phyloP scores from a whole-genome alignment of 1,140 invertebrate genomes.

The Drosophila seguyi region DNA sequence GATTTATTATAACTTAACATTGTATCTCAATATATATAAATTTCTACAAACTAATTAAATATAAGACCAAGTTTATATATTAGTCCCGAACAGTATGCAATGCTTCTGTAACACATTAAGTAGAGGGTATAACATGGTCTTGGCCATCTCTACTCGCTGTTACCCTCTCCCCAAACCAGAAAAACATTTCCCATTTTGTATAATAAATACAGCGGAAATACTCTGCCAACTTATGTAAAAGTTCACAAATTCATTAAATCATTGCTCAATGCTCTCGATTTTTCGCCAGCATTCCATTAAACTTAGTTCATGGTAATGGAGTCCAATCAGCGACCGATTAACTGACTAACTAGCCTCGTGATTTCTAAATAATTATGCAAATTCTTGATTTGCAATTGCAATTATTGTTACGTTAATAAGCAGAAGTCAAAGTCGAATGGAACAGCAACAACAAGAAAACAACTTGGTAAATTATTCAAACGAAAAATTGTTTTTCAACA shows the following conservation, averaged over 20 bases:
- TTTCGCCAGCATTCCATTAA: constrained; percentile 44
- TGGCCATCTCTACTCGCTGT: not conserved
- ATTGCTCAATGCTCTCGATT: constrained; percentile 35
- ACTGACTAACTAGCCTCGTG: constrained; percentile 76
- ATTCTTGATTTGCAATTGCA: constrained; percentile 68
- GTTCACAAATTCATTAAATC: not conserved
- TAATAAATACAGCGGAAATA: constrained; percentile 9
- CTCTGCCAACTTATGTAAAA: constrained; percentile 11
- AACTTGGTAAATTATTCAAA: constrained; percentile 79
- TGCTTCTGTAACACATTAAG: not conserved
- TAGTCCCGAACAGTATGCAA: too few species aligned
- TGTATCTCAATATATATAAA: too few species aligned
- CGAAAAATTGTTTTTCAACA: constrained; percentile 73
- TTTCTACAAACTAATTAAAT: too few species aligned
- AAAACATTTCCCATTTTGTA: not conserved
- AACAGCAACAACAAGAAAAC: constrained; percentile 31
- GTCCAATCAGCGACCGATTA: constrained; percentile 54
- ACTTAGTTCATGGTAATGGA: constrained; percentile 42
- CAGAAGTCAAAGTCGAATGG: constrained; percentile 40
- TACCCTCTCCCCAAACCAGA: not conserved
- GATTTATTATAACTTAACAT: too few species aligned
- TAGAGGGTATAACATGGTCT: not conserved
- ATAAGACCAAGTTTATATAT: too few species aligned
- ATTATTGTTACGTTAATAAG: constrained; percentile 77
- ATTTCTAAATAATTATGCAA: constrained; percentile 84